These are phyloP conservation scores for Anableps anableps DNA, from an alignment of 2,797 vertebrate species.

Conservation along the genomic window DNA sequence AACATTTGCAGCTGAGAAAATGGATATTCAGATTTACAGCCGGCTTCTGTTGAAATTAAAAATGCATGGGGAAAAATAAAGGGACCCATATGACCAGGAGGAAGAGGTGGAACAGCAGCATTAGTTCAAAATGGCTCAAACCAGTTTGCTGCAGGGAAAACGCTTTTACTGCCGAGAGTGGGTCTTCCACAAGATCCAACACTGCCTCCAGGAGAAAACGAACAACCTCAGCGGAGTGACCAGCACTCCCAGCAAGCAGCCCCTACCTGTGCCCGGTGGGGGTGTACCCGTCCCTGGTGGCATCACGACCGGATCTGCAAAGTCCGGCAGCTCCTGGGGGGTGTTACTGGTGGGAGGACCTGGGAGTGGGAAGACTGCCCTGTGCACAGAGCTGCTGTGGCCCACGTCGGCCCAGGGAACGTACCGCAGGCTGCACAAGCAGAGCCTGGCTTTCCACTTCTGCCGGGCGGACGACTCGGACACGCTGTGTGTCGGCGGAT, in stretches of 20 bases:
- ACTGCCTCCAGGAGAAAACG: slow-evolving; percentile 96
- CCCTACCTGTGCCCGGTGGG: slow-evolving; percentile 78
- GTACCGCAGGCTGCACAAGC: slow-evolving; percentile 89
- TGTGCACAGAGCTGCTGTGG: slow-evolving; percentile 96
- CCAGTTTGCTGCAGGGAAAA: slow-evolving; percentile 96
- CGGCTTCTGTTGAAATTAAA: slow-evolving; percentile 41
- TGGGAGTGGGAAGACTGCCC: slow-evolving; percentile 94
- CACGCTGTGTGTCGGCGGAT: slow-evolving; percentile 90
- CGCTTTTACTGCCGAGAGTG: slow-evolving; percentile 99
- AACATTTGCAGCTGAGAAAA: slow-evolving; percentile 43
- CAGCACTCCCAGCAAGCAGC: slow-evolving; percentile 76
- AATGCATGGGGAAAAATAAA: slow-evolving; percentile 68
- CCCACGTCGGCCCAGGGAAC: slow-evolving; percentile 87
- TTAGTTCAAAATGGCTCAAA: slow-evolving; percentile 89
- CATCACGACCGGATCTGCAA: slow-evolving; percentile 51
- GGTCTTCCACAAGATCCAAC: slow-evolving; percentile 99
- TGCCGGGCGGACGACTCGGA: slow-evolving; percentile 95
- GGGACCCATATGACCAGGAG: slow-evolving; percentile 71
- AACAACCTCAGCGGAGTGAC: slow-evolving; percentile 80
- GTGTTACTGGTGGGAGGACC: slow-evolving; percentile 96
- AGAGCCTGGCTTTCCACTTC: slow-evolving; percentile 93
- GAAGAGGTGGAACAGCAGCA: slow-evolving; percentile 61
- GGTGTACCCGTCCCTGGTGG: slow-evolving; percentile 62
- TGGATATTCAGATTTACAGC: slow-evolving; percentile 65
- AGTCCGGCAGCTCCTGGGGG: slow-evolving; percentile 88